These are phyloP conservation scores for Parochlus steinenii DNA, from an alignment of 2,888 invertebrate genomes.

Conservation along the genomic window DNA sequence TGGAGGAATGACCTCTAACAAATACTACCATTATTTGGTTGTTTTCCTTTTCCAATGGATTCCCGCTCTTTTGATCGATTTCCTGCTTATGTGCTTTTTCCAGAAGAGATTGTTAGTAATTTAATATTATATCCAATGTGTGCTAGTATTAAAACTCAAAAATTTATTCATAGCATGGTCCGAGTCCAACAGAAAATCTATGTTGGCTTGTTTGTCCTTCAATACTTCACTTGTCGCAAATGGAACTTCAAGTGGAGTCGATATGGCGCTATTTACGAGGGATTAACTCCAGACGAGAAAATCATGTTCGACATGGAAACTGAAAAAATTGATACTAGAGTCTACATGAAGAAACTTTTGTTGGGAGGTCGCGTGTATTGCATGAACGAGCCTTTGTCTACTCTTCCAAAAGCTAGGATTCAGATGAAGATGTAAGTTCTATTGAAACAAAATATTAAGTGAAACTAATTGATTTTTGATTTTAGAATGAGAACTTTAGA, in stretches of 20 bases:
- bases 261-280: slow-evolving; percentile 36
- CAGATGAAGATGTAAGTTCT: slow-evolving; percentile 56
- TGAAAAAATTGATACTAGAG: too few species aligned
- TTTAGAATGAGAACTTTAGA: too few species aligned
- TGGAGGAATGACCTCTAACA: slow-evolving; percentile 55
- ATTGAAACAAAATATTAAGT: too few species aligned
- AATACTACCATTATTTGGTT: slow-evolving; percentile 48
- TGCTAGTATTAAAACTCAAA: neutral
- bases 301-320: slow-evolving; percentile 29
- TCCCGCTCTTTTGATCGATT: slow-evolving; percentile 69
- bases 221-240: slow-evolving; percentile 79
- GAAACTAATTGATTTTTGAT: too few species aligned
- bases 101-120: slow-evolving; percentile 74
- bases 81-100: slow-evolving; percentile 52
- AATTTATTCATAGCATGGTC: slow-evolving; percentile 47
- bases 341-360: slow-evolving; percentile 54
- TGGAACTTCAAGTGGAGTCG: slow-evolving; percentile 78
- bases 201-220: slow-evolving; percentile 59
- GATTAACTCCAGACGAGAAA: slow-evolving; percentile 39
- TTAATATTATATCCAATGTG: neutral
- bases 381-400: slow-evolving; percentile 59
- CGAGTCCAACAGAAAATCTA: slow-evolving; percentile 57
- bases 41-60: slow-evolving; percentile 62
- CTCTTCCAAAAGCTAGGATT: slow-evolving; percentile 49
- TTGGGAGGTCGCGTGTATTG: slow-evolving; percentile 65